Evolutionary conservation across 2,888 invertebrate species (phyloP).

Genomic region (Eremobia ochroleuca): DNA sequence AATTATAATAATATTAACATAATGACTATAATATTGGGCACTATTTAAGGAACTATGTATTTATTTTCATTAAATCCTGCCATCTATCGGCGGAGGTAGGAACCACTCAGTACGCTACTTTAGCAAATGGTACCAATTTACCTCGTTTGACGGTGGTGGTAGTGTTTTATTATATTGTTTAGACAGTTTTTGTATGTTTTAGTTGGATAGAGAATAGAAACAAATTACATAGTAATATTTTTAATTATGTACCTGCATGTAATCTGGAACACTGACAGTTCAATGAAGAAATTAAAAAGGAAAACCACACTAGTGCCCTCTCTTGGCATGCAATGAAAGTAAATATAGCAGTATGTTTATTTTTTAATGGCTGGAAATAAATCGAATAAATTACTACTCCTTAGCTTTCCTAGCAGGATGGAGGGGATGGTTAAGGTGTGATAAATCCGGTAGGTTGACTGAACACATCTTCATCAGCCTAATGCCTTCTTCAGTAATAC

Average conservation of each 20-base stretch:
- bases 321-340: conserved; percentile 9
- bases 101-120: conserved; percentile 1
- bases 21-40: neutral
- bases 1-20: neutral
- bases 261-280: no score
- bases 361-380: neutral
- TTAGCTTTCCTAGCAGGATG: conserved; percentile 92
- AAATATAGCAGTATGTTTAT: neutral
- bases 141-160: neutral
- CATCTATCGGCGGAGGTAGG: conserved; percentile 20
- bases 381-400: conserved; percentile 1
- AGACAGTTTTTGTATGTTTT: neutral
- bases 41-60: neutral
- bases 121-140: neutral
- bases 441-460: conserved; percentile 94
- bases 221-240: neutral
- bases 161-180: neutral
- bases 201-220: neutral
- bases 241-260: neutral
- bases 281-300: no score
- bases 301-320: neutral
- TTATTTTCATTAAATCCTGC: conserved; percentile 5
- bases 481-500: conserved; percentile 93
- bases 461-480: conserved; percentile 93
- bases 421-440: conserved; percentile 93